Conservation (phyloP, 2,888 invertebrate genomes). For the Phyllotreta striolata region DNA sequence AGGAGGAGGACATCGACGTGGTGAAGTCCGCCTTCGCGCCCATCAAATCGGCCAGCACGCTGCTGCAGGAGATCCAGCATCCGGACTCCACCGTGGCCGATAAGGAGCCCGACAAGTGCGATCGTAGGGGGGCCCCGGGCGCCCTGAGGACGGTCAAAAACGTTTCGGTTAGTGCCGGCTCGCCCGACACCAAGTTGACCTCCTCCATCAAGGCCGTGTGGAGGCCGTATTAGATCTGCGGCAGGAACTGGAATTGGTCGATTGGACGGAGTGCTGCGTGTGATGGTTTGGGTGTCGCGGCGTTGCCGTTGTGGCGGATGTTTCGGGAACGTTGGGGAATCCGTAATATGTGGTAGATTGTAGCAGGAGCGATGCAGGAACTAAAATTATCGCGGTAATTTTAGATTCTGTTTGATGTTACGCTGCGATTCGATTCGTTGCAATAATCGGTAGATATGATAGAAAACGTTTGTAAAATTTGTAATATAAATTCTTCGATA, state of each 20-base stretch:
- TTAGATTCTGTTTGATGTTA: too few species aligned
- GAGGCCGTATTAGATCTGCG: constrained; percentile 72
- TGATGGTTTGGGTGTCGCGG: too few species aligned
- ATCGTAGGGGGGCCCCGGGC: too few species aligned
- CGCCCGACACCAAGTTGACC: constrained; percentile 66
- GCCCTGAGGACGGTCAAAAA: constrained; percentile 66
- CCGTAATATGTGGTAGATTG: too few species aligned
- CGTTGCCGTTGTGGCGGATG: too few species aligned
- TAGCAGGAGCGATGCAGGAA: constrained; percentile 8
- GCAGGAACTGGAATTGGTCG: too few species aligned
- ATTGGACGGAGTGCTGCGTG: too few species aligned
- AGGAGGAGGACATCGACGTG: constrained; percentile 78
- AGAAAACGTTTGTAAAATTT: constrained; percentile 9
- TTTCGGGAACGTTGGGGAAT: too few species aligned
- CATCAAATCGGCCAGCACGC: constrained; percentile 68
- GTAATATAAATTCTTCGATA: constrained; percentile 40
- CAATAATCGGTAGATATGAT: too few species aligned
- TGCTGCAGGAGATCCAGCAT: constrained; percentile 64
- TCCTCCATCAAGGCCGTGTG: constrained; percentile 72
- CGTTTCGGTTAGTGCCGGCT: constrained; percentile 52
- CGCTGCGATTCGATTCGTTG: too few species aligned
- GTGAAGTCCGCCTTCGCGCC: constrained; percentile 80
- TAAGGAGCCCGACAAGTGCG: constrained; percentile 60
- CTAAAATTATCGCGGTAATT: not conserved
- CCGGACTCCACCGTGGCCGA: constrained; percentile 69